phyloP scores from a whole-genome alignment of 2,797 vertebrate genomes.

The Triplophysa yarkandensis region DNA sequence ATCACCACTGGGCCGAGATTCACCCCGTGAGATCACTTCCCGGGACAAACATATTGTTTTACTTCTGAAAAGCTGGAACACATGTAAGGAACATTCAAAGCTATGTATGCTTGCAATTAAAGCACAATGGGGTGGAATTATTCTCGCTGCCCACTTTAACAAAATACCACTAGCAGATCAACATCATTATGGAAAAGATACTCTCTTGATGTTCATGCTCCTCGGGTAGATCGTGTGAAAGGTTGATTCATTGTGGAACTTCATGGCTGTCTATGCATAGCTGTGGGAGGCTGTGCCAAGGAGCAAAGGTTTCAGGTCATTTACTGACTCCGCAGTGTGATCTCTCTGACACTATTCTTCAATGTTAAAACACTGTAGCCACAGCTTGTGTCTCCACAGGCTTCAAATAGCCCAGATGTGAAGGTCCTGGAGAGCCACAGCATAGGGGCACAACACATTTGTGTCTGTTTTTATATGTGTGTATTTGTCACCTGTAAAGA shows the following conservation, averaged over 20 bases:
- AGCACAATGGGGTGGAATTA: not conserved
- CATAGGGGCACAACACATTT: slow-evolving; percentile 58
- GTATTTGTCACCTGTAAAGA: slow-evolving; percentile 29
- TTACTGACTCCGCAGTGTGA: slow-evolving; percentile 69
- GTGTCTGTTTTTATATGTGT: slow-evolving; percentile 45
- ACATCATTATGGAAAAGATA: slow-evolving; percentile 18
- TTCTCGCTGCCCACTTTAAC: slow-evolving; percentile 8
- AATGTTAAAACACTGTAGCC: slow-evolving; percentile 76
- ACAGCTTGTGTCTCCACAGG: slow-evolving; percentile 78
- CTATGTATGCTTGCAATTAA: slow-evolving; percentile 14
- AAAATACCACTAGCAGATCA: slow-evolving; percentile 10
- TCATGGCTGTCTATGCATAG: slow-evolving; percentile 32
- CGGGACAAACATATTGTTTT: slow-evolving; percentile 33
- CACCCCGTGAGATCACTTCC: slow-evolving; percentile 13
- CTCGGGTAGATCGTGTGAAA: slow-evolving; percentile 18
- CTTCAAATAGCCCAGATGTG: slow-evolving; percentile 77
- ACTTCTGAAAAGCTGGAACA: slow-evolving; percentile 25
- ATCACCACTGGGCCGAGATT: slow-evolving; percentile 36
- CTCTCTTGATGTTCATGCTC: slow-evolving; percentile 27
- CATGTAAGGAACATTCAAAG: slow-evolving; percentile 2
- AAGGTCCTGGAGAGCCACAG: slow-evolving; percentile 64
- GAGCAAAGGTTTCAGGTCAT: slow-evolving; percentile 70
- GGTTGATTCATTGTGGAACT: slow-evolving; percentile 52
- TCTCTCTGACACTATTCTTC: slow-evolving; percentile 74
- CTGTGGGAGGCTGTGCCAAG: slow-evolving; percentile 52